Base-by-base conservation (phyloP, 2,113 vertebrate species). In the Oncorhynchus clarkii region DNA sequence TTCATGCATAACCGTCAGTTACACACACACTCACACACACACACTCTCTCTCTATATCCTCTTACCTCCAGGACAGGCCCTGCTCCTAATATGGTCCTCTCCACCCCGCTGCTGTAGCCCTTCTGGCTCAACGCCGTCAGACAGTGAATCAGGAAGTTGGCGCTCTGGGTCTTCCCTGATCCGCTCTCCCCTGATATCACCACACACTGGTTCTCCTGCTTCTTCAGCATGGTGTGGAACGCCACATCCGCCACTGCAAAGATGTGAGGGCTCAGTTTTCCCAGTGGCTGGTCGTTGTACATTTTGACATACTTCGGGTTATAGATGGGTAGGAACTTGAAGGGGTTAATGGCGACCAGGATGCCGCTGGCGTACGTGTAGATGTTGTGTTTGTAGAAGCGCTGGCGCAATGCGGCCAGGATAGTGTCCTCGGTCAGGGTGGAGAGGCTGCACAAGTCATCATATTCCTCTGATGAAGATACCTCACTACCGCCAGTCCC, bases 141-240 rank as follows among this genome's bases (percentile, higher is more conserved):
- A 86, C 96, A 98, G 91, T 99, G 96, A 89, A 99, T 95, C 73
- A 99, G 91, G 83, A 96, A 99, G 87, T 96, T 96, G 91, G 96
- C 95, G 92, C 96, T 99, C 77, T 98, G 96, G 0, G 97, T 98
- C 83, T 99, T 99, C 31, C 97, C 97, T 0, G 97, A 97, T 26
- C 97, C 97, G 0, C 96, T 99, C 88, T 97, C 95, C 0, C 97
- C 97, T 0, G 96, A 97, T 82, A 98, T 94, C 67, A 99, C 95
- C 0, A 99, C 94, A 79, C 97, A 98, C 90, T 99, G 97, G 88
- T 97, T 95, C 1, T 88, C 74, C 0, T 83, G 94, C 74, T 95
- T 93, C 78, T 83, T 94, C 66, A 97, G 93, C 97, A 99, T 98
- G 20, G 96, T 83, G 0, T 93, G 92, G 87, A 95, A 98, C 54